Base-by-base conservation (phyloP, 1,140 invertebrate species). In the Neuroterus valhalla region DNA sequence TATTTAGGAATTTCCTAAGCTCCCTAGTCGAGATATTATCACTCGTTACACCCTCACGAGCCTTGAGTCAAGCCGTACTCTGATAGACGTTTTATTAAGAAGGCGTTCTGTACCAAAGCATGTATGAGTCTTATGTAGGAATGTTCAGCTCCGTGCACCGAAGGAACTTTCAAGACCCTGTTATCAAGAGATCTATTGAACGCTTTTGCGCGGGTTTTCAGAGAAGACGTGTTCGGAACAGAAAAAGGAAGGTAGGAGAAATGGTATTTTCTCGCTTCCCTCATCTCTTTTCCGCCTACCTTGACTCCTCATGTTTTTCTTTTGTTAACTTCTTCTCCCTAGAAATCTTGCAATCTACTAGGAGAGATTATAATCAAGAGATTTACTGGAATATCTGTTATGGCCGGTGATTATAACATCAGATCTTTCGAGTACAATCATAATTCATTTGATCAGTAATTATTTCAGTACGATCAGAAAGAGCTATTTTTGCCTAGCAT, bases 21-120 rank as follows among this genome's bases (percentile, higher is more conserved):
- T 38, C 10, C 31, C 31, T 38, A 5, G 1, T 38, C 31, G 31
- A 38, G 31, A 38, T 38, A 5, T 38, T 38, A 8, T 38, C 31
- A 38, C 6, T 38, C 31, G 1, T 38, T 38, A 38, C 31, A 38
- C 31, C 31, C 31, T 38, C 31, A 38, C 31, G 31, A 38, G 31
- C 10, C 6, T 8, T 8, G 4, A 8, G 5, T 38, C 4, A 8
- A 8, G 31, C 4, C 31, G 31, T 1, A 5, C 31, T 38, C 31
- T 38, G 31, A 38, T 38, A 71, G 78, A 62, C 48, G 72, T 72
- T 82, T 83, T 83, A 82, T 83, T 83, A 83, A 83, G 81, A 77
- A 83, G 81, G 81, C 79, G 82, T 82, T 82, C 70, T 73, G 78
- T 74, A 77, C 79, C 80, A 80, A 82, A 74, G 44, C 74, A 46